Conservation (phyloP, 2,113 vertebrate species). For the Catharus fuscescens region DNA sequence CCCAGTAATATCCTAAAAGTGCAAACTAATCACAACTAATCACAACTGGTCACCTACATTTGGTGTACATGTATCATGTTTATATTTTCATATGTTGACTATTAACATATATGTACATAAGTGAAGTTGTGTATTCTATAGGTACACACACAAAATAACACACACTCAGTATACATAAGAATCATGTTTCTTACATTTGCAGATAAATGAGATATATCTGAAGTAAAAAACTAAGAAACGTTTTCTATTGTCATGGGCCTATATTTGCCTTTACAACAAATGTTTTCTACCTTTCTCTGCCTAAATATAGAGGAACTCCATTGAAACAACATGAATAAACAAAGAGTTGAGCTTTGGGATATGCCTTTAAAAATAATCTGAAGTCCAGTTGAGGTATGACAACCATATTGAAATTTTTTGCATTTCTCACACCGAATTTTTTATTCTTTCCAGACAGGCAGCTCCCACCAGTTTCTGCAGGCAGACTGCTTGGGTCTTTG, state of each 20-base stretch:
- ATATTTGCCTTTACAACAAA: neutral
- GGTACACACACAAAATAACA: neutral
- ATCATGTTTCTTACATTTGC: fast-evolving
- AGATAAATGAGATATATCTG: neutral
- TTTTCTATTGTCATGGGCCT: neutral
- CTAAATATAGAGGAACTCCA: neutral
- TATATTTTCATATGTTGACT: neutral
- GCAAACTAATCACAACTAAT: neutral
- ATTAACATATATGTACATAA: neutral
- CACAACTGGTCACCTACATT: neutral
- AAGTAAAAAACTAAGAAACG: neutral
- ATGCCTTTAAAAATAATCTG: neutral
- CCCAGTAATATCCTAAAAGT: neutral
- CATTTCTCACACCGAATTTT: neutral
- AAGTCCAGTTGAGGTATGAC: neutral
- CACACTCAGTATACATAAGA: neutral
- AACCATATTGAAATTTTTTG: neutral
- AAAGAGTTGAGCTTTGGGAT: neutral
- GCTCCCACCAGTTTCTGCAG: neutral
- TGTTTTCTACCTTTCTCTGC: neutral
- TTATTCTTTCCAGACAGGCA: neutral
- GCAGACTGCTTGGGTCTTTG: neutral
- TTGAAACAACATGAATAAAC: neutral
- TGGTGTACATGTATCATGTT: neutral
- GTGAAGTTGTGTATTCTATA: neutral